Conservation (phyloP, 2,797 vertebrate species). For the Trematomus bernacchii region DNA sequence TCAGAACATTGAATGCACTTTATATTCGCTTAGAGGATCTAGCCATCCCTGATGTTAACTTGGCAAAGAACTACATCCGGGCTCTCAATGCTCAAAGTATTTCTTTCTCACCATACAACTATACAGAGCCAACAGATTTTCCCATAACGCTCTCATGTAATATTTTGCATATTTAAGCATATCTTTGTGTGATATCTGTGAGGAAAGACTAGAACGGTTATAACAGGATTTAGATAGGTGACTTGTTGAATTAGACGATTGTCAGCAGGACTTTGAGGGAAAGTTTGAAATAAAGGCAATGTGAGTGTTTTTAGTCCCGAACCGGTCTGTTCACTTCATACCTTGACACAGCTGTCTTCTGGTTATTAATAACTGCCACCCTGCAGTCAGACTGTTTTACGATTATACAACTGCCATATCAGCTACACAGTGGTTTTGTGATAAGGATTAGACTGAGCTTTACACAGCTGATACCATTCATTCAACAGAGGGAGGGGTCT, state of each 20-base stretch:
- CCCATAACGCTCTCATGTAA: neutral
- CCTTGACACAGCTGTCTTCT: neutral
- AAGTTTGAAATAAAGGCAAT: neutral
- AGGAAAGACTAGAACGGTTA: neutral
- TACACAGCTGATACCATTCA: neutral
- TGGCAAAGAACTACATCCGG: neutral
- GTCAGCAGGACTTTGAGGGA: too few relatives aligned
- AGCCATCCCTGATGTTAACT: neutral
- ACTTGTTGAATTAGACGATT: too few relatives aligned
- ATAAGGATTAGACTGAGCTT: neutral
- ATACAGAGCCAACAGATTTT: neutral
- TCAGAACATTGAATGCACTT: neutral
- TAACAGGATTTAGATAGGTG: neutral
- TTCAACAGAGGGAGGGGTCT: neutral
- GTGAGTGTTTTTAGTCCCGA: neutral
- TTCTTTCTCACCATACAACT: neutral
- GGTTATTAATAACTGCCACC: neutral
- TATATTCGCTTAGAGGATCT: neutral
- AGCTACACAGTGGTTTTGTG: neutral
- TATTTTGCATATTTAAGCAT: neutral
- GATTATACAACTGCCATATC: constrained; percentile 1
- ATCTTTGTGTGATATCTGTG: neutral
- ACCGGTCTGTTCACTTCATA: neutral
- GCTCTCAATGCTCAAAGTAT: neutral
- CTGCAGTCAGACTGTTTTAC: neutral